These are phyloP conservation scores for Rhodeus uyekii DNA, from an alignment of 2,797 vertebrate genomes.

Conservation along the genomic window DNA sequence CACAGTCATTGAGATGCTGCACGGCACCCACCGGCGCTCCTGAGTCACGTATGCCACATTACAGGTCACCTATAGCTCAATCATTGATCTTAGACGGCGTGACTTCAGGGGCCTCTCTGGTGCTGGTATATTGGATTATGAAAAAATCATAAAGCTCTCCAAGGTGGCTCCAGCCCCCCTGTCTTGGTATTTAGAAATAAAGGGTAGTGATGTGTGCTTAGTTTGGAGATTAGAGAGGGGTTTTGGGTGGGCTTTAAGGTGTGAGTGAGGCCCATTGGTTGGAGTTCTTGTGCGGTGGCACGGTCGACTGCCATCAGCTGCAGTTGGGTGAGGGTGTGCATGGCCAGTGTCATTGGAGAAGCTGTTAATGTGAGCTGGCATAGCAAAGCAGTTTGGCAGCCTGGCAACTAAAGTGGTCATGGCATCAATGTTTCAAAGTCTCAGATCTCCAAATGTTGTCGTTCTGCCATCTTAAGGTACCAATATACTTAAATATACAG, in stretches of 20 bases:
- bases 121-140: conserved; percentile 47
- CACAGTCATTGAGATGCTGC: conserved; percentile 11
- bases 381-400: conserved; percentile 18
- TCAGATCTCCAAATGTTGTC: neutral
- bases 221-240: conserved; percentile 22
- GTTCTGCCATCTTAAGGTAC: neutral
- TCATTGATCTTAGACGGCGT: neutral
- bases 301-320: neutral
- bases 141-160: conserved; percentile 46
- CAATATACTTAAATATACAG: too few species aligned
- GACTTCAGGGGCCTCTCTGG: conserved; percentile 19
- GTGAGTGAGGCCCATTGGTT: conserved; percentile 11
- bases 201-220: conserved; percentile 25
- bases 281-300: neutral
- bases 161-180: conserved; percentile 30
- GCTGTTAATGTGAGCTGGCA: conserved; percentile 40
- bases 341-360: conserved; percentile 25
- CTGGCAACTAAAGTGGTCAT: conserved; percentile 20
- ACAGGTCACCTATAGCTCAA: neutral
- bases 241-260: conserved; percentile 42
- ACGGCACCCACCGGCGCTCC: neutral
- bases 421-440: conserved; percentile 23
- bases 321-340: neutral
- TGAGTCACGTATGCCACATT: conserved; percentile 9
- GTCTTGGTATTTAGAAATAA: conserved; percentile 22